These are phyloP conservation scores for Dipodomys spectabilis DNA, from an alignment of 2,113 vertebrate species.

Conservation along the genomic window DNA sequence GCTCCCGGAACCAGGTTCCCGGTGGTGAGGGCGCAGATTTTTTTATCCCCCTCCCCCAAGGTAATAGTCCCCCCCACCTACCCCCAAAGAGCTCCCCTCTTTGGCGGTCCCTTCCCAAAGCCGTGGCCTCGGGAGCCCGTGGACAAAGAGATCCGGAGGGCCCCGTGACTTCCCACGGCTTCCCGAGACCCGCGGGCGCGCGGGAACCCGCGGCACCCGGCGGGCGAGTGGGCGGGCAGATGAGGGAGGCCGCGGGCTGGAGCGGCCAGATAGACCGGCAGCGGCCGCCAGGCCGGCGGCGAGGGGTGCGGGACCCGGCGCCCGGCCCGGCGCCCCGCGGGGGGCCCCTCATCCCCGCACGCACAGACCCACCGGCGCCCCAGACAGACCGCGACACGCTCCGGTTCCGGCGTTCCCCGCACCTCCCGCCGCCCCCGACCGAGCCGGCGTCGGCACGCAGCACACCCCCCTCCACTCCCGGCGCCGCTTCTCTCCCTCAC, in stretches of 20 bases:
- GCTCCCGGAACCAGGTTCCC: background rate
- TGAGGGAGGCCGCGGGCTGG: conserved; percentile 61
- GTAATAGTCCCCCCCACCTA: background rate
- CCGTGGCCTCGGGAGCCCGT: background rate
- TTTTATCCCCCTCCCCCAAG: background rate
- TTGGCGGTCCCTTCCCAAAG: conserved; percentile 23
- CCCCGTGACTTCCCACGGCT: conserved; percentile 21
- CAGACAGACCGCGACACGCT: conserved; percentile 19
- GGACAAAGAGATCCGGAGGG: conserved; percentile 60
- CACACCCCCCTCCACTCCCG: background rate
- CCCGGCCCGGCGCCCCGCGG: background rate
- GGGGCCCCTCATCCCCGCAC: background rate
- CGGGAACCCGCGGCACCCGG: conserved; percentile 35
- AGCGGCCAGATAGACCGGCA: conserved; percentile 52
- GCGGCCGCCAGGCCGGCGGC: conserved; percentile 2
- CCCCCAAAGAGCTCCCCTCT: background rate
- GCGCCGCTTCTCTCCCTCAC: background rate
- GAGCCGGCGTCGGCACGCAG: conserved; percentile 26
- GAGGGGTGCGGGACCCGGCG: background rate
- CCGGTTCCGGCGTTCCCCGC: background rate
- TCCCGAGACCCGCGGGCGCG: background rate
- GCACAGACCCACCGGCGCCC: conserved; percentile 53
- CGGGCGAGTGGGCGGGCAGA: conserved; percentile 55
- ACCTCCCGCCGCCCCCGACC: conserved; percentile 38
- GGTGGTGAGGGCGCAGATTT: background rate